These are phyloP conservation scores for Scalopus aquaticus DNA, from an alignment of 2,113 vertebrate genomes.

Conservation along the genomic window DNA sequence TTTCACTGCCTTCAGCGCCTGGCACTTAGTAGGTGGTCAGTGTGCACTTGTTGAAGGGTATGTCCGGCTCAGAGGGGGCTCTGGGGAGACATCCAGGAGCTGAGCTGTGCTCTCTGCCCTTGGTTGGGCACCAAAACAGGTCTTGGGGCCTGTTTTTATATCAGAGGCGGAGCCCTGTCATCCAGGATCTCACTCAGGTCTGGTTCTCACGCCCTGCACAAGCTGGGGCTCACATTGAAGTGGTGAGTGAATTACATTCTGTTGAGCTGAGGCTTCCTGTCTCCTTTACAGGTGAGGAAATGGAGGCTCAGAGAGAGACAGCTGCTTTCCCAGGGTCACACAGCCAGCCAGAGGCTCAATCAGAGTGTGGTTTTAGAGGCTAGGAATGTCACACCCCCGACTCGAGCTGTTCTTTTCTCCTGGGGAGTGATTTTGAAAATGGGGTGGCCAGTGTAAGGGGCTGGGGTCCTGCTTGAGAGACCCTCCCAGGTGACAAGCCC, in stretches of 20 bases:
- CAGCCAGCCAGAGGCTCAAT: neutral
- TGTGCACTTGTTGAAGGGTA: fast-evolving
- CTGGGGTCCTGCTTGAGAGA: neutral
- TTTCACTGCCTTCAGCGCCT: neutral
- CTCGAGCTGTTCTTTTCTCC: neutral
- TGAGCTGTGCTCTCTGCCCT: neutral
- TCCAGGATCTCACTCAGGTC: neutral
- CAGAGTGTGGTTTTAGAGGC: neutral
- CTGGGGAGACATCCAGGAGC: neutral
- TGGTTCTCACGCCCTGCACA: neutral
- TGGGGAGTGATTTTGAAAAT: neutral
- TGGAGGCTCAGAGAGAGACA: neutral
- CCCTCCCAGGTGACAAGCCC: neutral
- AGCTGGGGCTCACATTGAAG: neutral
- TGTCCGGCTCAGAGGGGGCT: fast-evolving
- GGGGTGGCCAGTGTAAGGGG: neutral
- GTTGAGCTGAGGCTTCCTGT: neutral
- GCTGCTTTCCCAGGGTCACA: neutral
- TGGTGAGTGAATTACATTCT: neutral
- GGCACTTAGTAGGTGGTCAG: too few species aligned
- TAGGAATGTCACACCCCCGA: neutral
- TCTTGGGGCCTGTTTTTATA: neutral
- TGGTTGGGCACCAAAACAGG: neutral
- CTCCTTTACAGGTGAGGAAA: neutral
- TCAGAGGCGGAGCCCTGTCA: neutral